Evolutionary conservation across 92 coral and sea anemone genomes (phyloP).

Genomic region (Phymanthus crucifer): DNA sequence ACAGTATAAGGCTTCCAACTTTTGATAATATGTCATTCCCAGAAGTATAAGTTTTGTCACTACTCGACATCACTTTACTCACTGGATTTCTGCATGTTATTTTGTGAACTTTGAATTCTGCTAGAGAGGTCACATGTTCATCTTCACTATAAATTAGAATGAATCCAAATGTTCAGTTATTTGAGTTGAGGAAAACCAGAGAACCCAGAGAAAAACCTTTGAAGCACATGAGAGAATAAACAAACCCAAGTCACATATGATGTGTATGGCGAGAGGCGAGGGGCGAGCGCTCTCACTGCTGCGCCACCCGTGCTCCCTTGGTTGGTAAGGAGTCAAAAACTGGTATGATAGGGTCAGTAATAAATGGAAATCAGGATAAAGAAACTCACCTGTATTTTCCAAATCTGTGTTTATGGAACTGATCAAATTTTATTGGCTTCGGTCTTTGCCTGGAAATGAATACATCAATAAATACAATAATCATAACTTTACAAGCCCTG

Average conservation of each 20-base stretch:
- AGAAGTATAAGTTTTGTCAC: too few species aligned
- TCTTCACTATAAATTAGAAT: conserved; percentile 73
- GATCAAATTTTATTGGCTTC: conserved; percentile 87
- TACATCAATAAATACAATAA: background rate
- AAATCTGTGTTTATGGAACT: conserved; percentile 87
- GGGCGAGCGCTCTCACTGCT: too few species aligned
- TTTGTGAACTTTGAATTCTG: conserved; percentile 97
- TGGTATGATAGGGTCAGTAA: background rate
- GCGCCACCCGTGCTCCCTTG: too few species aligned
- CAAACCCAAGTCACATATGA: too few species aligned
- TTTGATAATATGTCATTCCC: background rate
- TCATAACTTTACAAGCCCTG: background rate
- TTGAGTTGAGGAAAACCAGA: too few species aligned
- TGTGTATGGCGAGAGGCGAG: too few species aligned
- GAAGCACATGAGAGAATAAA: too few species aligned
- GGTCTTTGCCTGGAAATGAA: conserved; percentile 68
- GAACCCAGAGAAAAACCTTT: too few species aligned
- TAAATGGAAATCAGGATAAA: background rate
- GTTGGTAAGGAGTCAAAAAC: background rate
- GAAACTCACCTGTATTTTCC: conserved; percentile 87
- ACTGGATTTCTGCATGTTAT: conserved; percentile 73
- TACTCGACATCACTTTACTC: conserved; percentile 31
- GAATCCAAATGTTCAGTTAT: too few species aligned
- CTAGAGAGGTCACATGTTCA: conserved; percentile 88
- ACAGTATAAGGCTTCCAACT: background rate